These are phyloP conservation scores for Pararge aegeria DNA, from an alignment of 1,140 invertebrate species.

Conservation along the genomic window DNA sequence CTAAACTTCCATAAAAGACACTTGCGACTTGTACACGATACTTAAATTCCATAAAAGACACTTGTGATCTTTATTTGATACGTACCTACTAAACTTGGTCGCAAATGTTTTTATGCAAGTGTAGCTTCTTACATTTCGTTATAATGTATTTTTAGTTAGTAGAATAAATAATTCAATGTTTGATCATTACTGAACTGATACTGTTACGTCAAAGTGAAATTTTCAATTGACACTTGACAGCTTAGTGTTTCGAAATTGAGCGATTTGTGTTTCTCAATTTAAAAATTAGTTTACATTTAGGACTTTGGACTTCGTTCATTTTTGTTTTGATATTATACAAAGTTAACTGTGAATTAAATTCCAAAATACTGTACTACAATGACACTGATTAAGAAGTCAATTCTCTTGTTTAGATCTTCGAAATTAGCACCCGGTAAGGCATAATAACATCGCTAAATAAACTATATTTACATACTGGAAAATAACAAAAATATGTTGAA, in stretches of 20 bases:
- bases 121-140: too few species aligned
- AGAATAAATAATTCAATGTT: too few species aligned
- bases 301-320: constrained; percentile 15
- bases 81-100: too few species aligned
- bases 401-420: constrained; percentile 31
- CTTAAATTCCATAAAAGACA: too few species aligned
- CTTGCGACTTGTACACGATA: too few species aligned
- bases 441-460: neutral
- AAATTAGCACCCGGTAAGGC: constrained; percentile 39
- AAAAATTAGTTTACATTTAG: too few species aligned
- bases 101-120: too few species aligned
- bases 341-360: neutral
- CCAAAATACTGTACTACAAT: constrained; percentile 18
- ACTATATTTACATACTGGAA: neutral
- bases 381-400: constrained; percentile 31
- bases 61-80: too few species aligned
- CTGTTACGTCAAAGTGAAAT: too few species aligned
- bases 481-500: neutral
- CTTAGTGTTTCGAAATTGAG: neutral
- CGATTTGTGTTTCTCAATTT: neutral
- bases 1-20: too few species aligned
- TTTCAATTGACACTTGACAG: neutral
- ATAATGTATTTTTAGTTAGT: too few species aligned
- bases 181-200: too few species aligned
- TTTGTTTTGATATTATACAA: constrained; percentile 8